These are phyloP conservation scores for Acanthosepion pharaonis DNA, from an alignment of 2,888 invertebrate species.

Conservation along the genomic window DNA sequence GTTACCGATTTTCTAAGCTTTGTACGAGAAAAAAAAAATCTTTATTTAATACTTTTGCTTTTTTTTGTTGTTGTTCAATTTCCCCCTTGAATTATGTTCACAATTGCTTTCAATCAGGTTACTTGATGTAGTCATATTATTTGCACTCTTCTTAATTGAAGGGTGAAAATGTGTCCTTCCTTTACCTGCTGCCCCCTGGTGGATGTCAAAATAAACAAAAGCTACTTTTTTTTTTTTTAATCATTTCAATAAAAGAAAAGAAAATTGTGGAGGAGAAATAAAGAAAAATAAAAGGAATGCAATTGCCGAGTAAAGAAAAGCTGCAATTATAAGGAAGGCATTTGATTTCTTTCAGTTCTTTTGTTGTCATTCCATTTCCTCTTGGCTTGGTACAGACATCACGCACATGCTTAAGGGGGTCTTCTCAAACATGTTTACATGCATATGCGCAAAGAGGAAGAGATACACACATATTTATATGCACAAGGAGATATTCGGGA, in stretches of 20 bases:
- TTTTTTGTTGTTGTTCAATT: background rate
- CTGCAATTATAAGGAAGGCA: background rate
- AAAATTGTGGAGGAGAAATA: background rate
- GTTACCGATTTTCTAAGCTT: background rate
- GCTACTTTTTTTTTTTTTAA: background rate
- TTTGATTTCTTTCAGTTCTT: background rate
- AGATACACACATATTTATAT: background rate
- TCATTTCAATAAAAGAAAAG: background rate
- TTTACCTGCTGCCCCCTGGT: conserved; percentile 16
- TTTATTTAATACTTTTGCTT: background rate
- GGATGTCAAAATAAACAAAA: conserved; percentile 21
- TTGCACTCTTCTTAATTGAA: conserved; percentile 21
- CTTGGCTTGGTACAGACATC: background rate
- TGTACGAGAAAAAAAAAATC: background rate
- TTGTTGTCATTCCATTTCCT: background rate
- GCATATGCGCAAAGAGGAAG: background rate
- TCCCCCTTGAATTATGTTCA: conserved; percentile 1
- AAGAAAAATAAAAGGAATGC: background rate
- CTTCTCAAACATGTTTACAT: background rate
- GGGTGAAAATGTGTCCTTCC: background rate
- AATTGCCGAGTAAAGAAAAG: background rate
- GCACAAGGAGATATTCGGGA: background rate
- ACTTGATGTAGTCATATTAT: background rate
- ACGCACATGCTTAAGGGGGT: background rate
- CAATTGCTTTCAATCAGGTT: background rate